Conservation (phyloP, 2,113 vertebrate genomes). For the Polypterus senegalus region DNA sequence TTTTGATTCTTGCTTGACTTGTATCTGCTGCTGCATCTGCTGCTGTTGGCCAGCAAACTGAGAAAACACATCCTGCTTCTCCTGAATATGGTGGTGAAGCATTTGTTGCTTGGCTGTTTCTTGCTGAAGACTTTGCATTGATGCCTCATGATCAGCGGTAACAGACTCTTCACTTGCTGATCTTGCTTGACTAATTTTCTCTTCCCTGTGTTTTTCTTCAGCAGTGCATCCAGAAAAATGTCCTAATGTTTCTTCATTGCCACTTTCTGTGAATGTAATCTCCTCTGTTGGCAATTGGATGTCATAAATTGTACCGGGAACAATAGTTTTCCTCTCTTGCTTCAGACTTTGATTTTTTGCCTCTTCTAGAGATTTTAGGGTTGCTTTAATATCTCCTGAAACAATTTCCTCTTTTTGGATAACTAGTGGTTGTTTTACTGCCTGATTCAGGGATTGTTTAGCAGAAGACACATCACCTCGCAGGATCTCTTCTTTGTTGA, state of each 20-base stretch:
- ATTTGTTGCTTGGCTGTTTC: conserved; percentile 60
- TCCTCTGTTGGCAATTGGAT: conserved; percentile 2
- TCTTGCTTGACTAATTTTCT: conserved; percentile 22
- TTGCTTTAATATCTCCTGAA: conserved; percentile 48
- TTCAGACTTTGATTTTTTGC: conserved; percentile 48
- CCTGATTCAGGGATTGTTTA: conserved; percentile 35
- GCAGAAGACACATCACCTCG: conserved; percentile 38
- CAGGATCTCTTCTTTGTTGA: conserved; percentile 42
- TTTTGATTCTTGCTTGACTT: conserved; percentile 4
- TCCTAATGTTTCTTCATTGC: conserved; percentile 12
- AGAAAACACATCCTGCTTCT: conserved; percentile 34
- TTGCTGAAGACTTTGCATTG: conserved; percentile 50
- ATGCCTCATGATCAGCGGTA: conserved; percentile 47
- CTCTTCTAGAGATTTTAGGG: conserved; percentile 52
- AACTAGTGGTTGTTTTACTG: conserved; percentile 31
- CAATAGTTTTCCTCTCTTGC: conserved; percentile 39
- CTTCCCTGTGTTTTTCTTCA: conserved; percentile 10
- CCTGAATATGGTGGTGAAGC: conserved; percentile 50
- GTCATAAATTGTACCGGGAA: conserved; percentile 42
- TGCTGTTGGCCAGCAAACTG: conserved; percentile 15
- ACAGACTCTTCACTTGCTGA: conserved; percentile 25
- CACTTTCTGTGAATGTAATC: conserved; percentile 2
- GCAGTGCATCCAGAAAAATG: conserved; percentile 15
- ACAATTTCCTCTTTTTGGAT: conserved; percentile 52
- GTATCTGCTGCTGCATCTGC: conserved; percentile 20